Conservation (phyloP, 1,140 invertebrate species). For the Bombus huntii region DNA sequence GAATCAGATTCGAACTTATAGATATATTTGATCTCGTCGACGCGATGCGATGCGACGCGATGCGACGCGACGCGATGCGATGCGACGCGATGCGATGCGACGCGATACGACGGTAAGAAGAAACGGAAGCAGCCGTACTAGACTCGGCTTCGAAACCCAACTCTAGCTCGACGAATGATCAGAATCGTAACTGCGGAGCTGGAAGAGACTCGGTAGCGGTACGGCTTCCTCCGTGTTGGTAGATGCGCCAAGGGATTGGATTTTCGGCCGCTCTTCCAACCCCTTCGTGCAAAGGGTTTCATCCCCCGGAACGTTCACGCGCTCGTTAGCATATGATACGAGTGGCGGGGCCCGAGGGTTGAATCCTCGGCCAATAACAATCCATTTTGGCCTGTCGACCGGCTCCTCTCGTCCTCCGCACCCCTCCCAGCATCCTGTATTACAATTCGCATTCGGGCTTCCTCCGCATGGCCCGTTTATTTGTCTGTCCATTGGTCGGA, state of each 20-base stretch:
- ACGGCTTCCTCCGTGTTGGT: constrained; percentile 48
- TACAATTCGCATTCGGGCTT: constrained; percentile 51
- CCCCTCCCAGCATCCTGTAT: constrained; percentile 36
- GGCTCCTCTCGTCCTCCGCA: constrained; percentile 15
- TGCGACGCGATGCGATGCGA: too few species aligned
- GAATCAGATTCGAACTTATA: too few species aligned
- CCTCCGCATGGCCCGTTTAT: constrained; percentile 67
- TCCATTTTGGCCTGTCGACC: constrained; percentile 69
- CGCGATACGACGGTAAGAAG: background rate
- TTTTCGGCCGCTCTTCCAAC: constrained; percentile 61
- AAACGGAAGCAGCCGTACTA: constrained; percentile 20
- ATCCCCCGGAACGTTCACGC: constrained; percentile 63
- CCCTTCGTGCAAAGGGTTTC: constrained; percentile 58
- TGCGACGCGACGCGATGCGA: background rate
- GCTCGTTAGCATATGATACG: constrained; percentile 77
- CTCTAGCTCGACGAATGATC: constrained; percentile 17
- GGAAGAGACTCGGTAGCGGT: constrained; percentile 53
- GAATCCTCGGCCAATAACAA: constrained; percentile 75
- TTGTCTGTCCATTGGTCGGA: constrained; percentile 72
- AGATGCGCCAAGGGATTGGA: constrained; percentile 66
- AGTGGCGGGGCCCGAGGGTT: constrained; percentile 65
- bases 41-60: too few species aligned
- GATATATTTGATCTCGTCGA: too few species aligned
- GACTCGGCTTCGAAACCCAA: constrained; percentile 5
- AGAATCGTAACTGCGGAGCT: constrained; percentile 27